These are phyloP conservation scores for Pocota personata DNA, from an alignment of 2,888 invertebrate species.

Conservation along the genomic window DNA sequence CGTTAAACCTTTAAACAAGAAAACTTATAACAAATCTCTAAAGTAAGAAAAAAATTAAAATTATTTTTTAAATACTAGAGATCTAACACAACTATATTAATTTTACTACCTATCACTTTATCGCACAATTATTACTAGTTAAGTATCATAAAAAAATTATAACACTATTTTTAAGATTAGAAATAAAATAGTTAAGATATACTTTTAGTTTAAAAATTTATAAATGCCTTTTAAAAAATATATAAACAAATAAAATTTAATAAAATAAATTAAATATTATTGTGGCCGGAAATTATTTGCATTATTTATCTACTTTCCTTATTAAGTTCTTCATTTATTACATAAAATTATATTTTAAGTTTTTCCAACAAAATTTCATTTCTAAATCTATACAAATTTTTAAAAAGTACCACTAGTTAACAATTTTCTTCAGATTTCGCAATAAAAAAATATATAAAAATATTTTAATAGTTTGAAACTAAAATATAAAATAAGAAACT, in stretches of 20 bases:
- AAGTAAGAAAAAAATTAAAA: conserved; percentile 37
- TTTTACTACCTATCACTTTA: conserved; percentile 72
- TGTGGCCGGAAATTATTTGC: neutral
- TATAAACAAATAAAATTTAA: neutral
- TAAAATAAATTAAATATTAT: neutral
- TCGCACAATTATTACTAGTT: conserved; percentile 71
- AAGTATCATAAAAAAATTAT: conserved; percentile 39
- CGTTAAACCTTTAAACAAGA: neutral
- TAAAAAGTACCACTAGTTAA: conserved; percentile 41
- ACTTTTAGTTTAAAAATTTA: conserved; percentile 46
- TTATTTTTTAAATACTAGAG: conserved; percentile 54
- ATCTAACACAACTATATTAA: conserved; percentile 62
- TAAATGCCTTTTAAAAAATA: conserved; percentile 64
- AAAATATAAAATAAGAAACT: neutral
- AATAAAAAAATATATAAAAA: conserved; percentile 10
- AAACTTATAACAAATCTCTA: conserved; percentile 17
- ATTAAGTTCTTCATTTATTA: neutral
- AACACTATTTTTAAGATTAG: conserved; percentile 51
- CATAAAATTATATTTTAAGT: neutral
- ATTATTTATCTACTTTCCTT: neutral
- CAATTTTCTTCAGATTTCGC: conserved; percentile 46
- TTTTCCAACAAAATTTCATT: neutral
- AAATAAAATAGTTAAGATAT: conserved; percentile 16
- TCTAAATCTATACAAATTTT: neutral
- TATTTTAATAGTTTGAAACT: conserved; percentile 2